A percentile compares a stretch with the other conserved stretches of the same genome.
These are phyloP conservation scores for Thermophis baileyi DNA, from an alignment of 2,113 vertebrate genomes.

Conservation along the genomic window DNA sequence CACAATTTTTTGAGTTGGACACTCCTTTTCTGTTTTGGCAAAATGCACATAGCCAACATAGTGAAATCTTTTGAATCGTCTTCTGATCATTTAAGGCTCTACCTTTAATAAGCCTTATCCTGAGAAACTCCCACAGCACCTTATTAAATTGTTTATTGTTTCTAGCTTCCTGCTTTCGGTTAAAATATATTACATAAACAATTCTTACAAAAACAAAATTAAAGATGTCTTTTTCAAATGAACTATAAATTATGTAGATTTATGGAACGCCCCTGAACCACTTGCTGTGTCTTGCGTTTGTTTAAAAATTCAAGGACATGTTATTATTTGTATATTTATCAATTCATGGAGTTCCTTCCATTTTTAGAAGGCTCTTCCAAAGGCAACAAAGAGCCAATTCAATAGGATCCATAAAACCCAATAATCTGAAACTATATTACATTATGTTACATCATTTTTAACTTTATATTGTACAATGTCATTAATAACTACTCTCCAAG, in stretches of 20 bases:
- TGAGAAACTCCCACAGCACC: conserved; percentile 56
- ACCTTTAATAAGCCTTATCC: conserved; percentile 57
- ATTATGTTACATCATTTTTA: not conserved
- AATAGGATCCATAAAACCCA: not conserved
- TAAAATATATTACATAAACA: conserved; percentile 48
- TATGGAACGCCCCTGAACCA: not conserved
- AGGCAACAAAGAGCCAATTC: not conserved
- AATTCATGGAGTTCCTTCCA: not conserved
- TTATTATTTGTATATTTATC: not conserved
- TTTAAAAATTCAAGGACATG: not conserved
- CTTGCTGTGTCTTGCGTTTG: not conserved
- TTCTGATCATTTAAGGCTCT: conserved; percentile 32
- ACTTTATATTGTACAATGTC: not conserved
- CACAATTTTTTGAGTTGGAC: not conserved
- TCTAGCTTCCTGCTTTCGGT: conserved; percentile 45
- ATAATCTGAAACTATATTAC: not conserved
- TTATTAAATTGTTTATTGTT: conserved; percentile 73
- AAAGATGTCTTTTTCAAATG: not conserved
- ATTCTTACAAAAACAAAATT: conserved; percentile 46
- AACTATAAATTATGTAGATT: conserved; percentile 9
- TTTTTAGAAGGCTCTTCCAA: not conserved
- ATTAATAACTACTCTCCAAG: not conserved
- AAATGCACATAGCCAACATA: not conserved
- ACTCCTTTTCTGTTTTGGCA: not conserved
- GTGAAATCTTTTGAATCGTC: conserved; percentile 44